These are phyloP conservation scores for Bovichtus variegatus DNA, from an alignment of 2,797 vertebrate species.

Conservation along the genomic window DNA sequence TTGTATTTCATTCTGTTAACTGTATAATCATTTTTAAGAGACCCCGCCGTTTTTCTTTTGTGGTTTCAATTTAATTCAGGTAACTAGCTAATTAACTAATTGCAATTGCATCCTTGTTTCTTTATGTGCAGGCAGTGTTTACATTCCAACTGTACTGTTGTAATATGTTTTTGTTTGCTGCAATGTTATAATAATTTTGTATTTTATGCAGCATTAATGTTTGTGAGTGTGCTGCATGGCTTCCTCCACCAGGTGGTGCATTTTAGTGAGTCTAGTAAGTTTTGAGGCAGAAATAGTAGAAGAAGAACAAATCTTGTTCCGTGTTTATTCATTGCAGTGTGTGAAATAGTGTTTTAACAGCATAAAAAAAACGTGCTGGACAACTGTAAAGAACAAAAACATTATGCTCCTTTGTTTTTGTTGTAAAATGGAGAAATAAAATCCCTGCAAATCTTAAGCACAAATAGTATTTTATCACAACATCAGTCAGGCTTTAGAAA, in stretches of 20 bases:
- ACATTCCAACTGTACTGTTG: not conserved
- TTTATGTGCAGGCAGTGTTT: not conserved
- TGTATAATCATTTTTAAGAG: not conserved
- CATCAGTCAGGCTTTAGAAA: too few species aligned
- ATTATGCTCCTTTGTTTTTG: not conserved
- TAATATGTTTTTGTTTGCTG: not conserved
- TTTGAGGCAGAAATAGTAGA: too few species aligned
- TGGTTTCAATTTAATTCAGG: not conserved
- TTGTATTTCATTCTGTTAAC: not conserved
- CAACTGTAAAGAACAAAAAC: not conserved
- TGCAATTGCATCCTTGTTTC: not conserved
- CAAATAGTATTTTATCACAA: too few species aligned
- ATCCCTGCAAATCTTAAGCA: accelerated
- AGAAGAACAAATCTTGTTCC: not conserved
- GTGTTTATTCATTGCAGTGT: not conserved
- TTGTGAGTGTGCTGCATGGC: not conserved
- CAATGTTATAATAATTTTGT: not conserved
- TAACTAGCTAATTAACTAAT: too few species aligned
- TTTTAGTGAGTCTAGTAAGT: not conserved
- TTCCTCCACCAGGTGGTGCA: too few species aligned
- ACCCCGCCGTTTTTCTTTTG: not conserved
- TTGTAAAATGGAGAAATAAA: not conserved
- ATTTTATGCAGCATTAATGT: not conserved
- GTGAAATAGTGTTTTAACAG: not conserved
- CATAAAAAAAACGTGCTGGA: accelerated